Percentiles rank a stretch among this genome's conserved stretches.
Evolutionary conservation across 2,113 vertebrate species (phyloP).

Genomic region (Corvus hawaiiensis): DNA sequence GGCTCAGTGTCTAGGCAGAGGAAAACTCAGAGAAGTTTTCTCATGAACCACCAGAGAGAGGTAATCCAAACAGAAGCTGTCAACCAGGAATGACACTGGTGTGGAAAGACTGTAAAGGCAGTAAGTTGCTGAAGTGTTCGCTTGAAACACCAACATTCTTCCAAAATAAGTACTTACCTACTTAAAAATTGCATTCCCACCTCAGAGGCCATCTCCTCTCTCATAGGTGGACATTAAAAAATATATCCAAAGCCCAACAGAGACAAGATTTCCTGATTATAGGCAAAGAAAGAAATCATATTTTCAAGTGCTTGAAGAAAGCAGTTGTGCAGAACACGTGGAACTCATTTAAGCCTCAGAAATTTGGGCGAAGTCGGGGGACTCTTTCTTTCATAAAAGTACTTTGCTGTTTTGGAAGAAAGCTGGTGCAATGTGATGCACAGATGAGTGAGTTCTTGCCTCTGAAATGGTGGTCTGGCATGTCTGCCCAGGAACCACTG

Average conservation of each 20-base stretch:
- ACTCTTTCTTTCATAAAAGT: neutral
- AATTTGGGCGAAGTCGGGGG: neutral
- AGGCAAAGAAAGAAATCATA: too few species aligned
- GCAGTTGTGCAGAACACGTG: neutral
- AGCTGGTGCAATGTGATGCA: neutral
- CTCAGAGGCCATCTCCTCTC: neutral
- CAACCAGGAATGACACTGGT: neutral
- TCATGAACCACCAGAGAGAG: neutral
- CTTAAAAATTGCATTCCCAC: neutral
- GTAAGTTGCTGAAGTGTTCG: neutral
- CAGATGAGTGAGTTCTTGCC: neutral
- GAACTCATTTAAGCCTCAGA: neutral
- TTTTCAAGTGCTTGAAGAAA: too few species aligned
- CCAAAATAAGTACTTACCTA: neutral
- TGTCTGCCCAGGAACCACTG: neutral
- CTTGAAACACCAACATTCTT: neutral
- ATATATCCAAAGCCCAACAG: neutral
- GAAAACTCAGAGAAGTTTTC: neutral
- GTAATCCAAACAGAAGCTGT: neutral
- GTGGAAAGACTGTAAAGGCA: neutral
- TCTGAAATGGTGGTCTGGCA: neutral
- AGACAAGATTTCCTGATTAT: too few species aligned
- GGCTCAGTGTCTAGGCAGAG: neutral
- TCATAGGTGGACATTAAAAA: neutral
- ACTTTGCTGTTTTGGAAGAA: slow-evolving; percentile 14